Evolutionary conservation across 2,888 invertebrate species (phyloP).

Genomic region (Neuroscelio doddi): DNA sequence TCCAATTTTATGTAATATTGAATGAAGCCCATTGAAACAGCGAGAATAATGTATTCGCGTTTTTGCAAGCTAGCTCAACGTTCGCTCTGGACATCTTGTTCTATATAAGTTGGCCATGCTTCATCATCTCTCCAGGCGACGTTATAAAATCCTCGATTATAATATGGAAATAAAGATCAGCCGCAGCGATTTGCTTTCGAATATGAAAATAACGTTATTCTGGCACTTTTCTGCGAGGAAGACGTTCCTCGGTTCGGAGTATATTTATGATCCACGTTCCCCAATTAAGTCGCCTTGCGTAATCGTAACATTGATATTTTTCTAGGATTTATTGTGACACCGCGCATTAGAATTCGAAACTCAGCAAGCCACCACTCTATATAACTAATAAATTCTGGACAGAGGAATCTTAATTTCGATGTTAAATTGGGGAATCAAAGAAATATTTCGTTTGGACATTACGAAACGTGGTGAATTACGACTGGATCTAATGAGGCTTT

Average conservation of each 20-base stretch:
- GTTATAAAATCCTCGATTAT: neutral
- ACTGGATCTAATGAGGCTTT: slow-evolving; percentile 30
- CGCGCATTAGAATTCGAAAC: slow-evolving; percentile 45
- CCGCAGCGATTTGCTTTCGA: neutral
- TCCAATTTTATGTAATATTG: neutral
- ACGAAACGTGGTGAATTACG: slow-evolving; percentile 38
- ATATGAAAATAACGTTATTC: neutral
- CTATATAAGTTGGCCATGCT: slow-evolving; percentile 35
- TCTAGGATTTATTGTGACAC: slow-evolving; percentile 43
- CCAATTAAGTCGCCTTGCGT: slow-evolving; percentile 55
- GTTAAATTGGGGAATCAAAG: slow-evolving; percentile 38
- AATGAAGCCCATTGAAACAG: too few species aligned
- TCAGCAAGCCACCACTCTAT: slow-evolving; percentile 34
- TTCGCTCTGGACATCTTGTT: slow-evolving; percentile 35
- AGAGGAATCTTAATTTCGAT: slow-evolving; percentile 44
- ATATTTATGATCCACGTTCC: slow-evolving; percentile 56
- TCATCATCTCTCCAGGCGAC: slow-evolving; percentile 23
- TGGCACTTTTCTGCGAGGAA: slow-evolving; percentile 17
- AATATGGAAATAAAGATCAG: neutral
- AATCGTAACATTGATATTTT: slow-evolving; percentile 46
- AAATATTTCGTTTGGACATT: slow-evolving; percentile 22
- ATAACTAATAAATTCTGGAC: slow-evolving; percentile 39
- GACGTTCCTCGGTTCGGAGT: slow-evolving; percentile 35
- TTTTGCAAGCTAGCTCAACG: slow-evolving; percentile 5
- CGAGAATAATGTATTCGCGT: neutral